These are phyloP conservation scores for Peromyscus eremicus DNA, from an alignment of 2,797 vertebrate species.

Conservation along the genomic window DNA sequence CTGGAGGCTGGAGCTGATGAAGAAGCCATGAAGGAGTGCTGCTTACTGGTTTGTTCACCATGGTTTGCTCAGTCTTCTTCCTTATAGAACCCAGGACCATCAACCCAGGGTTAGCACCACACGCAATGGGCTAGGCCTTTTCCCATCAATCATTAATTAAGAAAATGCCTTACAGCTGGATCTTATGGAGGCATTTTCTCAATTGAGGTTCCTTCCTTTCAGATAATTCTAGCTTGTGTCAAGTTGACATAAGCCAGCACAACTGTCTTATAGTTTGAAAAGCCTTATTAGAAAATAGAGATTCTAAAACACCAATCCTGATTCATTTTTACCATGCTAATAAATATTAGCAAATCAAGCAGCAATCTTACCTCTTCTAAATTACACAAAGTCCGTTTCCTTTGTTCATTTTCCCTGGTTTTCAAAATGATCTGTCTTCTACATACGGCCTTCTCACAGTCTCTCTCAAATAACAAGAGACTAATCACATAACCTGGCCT, in stretches of 20 bases:
- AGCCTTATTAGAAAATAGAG: constrained; percentile 28
- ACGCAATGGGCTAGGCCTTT: background rate
- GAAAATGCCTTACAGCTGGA: background rate
- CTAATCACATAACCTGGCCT: constrained; percentile 40
- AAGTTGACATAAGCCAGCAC: background rate
- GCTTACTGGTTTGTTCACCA: background rate
- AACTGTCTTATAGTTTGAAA: constrained; percentile 31
- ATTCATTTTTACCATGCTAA: constrained; percentile 37
- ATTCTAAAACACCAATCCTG: constrained; percentile 48
- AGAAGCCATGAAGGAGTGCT: background rate
- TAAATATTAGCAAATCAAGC: constrained; percentile 8
- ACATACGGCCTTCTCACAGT: constrained; percentile 35
- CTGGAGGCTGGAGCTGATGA: background rate
- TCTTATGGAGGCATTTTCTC: background rate
- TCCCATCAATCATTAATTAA: background rate
- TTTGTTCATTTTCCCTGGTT: background rate
- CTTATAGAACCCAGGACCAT: background rate
- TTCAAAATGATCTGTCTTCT: constrained; percentile 50
- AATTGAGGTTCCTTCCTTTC: background rate
- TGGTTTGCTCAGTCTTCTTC: background rate
- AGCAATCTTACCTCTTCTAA: background rate
- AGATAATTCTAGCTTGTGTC: background rate
- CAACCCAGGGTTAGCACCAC: background rate
- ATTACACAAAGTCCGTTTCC: background rate
- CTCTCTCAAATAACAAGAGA: constrained; percentile 53